Evolutionary conservation across 2,797 vertebrate genomes (phyloP).

Genomic region (Pangasius djambal): DNA sequence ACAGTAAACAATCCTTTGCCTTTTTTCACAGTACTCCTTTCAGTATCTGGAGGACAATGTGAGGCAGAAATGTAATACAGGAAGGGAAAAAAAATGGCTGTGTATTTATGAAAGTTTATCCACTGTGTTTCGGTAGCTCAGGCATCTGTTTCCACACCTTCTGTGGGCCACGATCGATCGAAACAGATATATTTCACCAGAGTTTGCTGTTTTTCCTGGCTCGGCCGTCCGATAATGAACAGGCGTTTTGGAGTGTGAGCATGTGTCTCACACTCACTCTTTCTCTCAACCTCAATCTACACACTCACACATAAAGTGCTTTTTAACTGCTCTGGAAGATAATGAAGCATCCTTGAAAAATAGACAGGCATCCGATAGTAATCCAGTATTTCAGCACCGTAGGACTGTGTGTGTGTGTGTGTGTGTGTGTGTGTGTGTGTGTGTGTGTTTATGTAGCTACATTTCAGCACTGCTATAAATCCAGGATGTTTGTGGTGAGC

Average conservation of each 20-base stretch:
- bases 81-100: constrained; percentile 44
- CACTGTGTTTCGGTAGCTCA: constrained; percentile 65
- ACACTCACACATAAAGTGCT: neutral
- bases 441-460: constrained; percentile 17
- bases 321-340: neutral
- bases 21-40: neutral
- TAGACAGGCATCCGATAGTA: constrained; percentile 6
- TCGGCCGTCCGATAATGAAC: constrained; percentile 68
- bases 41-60: constrained; percentile 15
- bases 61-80: constrained; percentile 65
- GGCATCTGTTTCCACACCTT: constrained; percentile 65
- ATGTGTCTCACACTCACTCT: constrained; percentile 18
- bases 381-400: neutral
- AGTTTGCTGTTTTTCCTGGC: constrained; percentile 65
- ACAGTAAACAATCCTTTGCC: neutral
- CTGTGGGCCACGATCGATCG: constrained; percentile 65
- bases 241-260: constrained; percentile 43
- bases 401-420: neutral
- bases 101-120: constrained; percentile 68
- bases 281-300: constrained; percentile 13
- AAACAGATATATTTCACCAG: constrained; percentile 69
- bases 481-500: constrained; percentile 29
- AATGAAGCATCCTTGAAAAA: constrained; percentile 15
- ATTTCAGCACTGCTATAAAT: constrained; percentile 35
- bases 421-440: constrained; percentile 1